Base-by-base conservation (phyloP, 1,140 invertebrate species). In the Tribolium madens region DNA sequence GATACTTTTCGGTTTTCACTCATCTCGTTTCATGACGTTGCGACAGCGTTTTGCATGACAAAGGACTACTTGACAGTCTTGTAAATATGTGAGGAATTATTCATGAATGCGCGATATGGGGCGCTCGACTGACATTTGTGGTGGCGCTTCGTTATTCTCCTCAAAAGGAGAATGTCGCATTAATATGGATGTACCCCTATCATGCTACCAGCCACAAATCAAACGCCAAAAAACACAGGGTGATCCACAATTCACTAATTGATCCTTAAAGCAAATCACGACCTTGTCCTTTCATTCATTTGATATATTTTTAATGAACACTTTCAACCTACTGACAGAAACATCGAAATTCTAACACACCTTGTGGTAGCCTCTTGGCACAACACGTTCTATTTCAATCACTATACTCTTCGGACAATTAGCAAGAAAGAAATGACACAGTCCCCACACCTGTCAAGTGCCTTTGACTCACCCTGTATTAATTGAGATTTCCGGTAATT, bases 21-120 rank as follows among this genome's bases (percentile, higher is more conserved):
- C 81, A 81, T 80, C 80, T 83, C 79, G 81, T 83, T 83, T 83
- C 84, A 84, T 86, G 84, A 86, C 84, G 84, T 84, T 84, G 85
- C 85, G 85, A 86, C 85, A 86, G 82, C 82, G 80, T 83, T 86
- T 86, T 86, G 83, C 85, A 86, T 86, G 83, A 86, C 84, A 86
- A 86, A 86, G 84, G 84, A 81, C 83, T 80, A 79, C 84, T 86
- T 84, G 84, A 85, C 84, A 84, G 84, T 81, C 81, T 80, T 81
- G 85, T 86, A 85, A 85, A 86, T 86, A 86, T 84, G 84, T 84
- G 84, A 80, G 80, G 85, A 86, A 86, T 86, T 86, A 86, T 86
- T 86, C 85, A 86, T 86, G 85, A 86, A 85, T 80, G 76, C 77
- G 83, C 83, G 84, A 85, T 86, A 84, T 84, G 84, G 82, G 81